Conservation (phyloP, 2,113 vertebrate species). For the Mormoops blainvillei region DNA sequence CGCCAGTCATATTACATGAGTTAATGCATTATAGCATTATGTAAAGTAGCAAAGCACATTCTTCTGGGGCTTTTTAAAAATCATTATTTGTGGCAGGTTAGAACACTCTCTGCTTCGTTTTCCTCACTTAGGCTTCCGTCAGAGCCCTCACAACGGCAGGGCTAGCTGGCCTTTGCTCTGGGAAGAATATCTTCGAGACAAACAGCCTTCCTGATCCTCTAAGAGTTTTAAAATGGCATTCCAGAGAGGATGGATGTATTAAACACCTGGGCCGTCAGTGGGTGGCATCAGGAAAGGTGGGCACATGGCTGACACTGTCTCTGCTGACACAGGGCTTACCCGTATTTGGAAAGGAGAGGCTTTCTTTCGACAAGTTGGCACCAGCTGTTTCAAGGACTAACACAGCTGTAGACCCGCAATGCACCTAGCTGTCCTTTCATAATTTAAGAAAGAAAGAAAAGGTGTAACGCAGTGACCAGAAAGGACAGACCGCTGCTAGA, state of each 20-base stretch:
- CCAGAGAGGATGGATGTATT: slow-evolving; percentile 48
- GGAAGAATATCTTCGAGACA: slow-evolving; percentile 55
- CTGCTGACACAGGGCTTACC: slow-evolving; percentile 46
- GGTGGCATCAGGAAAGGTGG: slow-evolving; percentile 50
- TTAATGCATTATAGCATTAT: slow-evolving; percentile 58
- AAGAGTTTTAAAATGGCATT: slow-evolving; percentile 44
- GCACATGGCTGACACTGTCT: slow-evolving; percentile 51
- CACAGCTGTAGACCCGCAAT: background rate
- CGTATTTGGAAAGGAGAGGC: slow-evolving; percentile 54
- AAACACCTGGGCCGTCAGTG: slow-evolving; percentile 52
- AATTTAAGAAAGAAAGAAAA: background rate
- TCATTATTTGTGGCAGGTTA: slow-evolving; percentile 62
- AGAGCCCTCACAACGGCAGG: background rate
- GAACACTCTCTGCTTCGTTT: slow-evolving; percentile 48
- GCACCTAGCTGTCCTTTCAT: background rate
- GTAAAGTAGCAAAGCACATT: slow-evolving; percentile 52
- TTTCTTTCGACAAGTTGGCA: slow-evolving; percentile 40
- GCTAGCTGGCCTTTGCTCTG: slow-evolving; percentile 50
- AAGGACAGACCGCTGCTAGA: background rate
- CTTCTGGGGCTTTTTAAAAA: slow-evolving; percentile 69
- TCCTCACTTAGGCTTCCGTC: slow-evolving; percentile 17
- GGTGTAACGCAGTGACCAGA: background rate
- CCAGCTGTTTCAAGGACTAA: slow-evolving; percentile 61
- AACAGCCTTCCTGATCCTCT: slow-evolving; percentile 36
- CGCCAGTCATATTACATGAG: slow-evolving; percentile 46